Evolutionary conservation across 2,888 invertebrate genomes (phyloP).

Genomic region (Drosophila cognata): DNA sequence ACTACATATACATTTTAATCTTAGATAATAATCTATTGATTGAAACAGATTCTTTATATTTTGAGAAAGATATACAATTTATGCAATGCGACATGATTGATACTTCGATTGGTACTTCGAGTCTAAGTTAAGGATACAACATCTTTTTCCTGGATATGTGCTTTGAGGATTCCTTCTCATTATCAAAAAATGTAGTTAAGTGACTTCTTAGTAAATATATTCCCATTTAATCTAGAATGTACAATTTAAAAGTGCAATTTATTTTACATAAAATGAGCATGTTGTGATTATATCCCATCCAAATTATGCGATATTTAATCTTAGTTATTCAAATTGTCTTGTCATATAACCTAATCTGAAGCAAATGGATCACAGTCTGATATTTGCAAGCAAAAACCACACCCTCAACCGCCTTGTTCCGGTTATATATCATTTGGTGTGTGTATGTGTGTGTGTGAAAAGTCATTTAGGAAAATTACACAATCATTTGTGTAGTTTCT

Average conservation of each 20-base stretch:
- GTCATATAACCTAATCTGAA: not conserved
- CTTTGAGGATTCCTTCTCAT: not conserved
- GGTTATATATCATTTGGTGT: not conserved
- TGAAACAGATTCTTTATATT: not conserved
- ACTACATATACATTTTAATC: not conserved
- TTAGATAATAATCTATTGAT: not conserved
- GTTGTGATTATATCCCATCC: not conserved
- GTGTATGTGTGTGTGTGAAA: slow-evolving; percentile 36
- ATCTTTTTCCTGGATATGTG: not conserved
- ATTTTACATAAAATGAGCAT: not conserved
- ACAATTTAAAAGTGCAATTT: not conserved
- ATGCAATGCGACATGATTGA: not conserved
- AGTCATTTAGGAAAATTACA: slow-evolving; percentile 63
- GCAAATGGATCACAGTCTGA: slow-evolving; percentile 1
- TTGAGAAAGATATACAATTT: not conserved
- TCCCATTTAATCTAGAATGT: not conserved
- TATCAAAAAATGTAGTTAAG: not conserved
- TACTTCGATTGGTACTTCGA: not conserved
- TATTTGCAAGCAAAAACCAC: slow-evolving; percentile 5
- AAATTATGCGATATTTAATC: not conserved
- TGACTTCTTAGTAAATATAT: not conserved
- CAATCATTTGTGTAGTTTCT: slow-evolving; percentile 56
- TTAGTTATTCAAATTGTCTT: not conserved
- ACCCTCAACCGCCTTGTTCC: slow-evolving; percentile 3
- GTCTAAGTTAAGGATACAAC: not conserved